A percentile compares a stretch with the other conserved stretches of the same genome.
Conservation (phyloP, 2,113 vertebrate genomes). For the Notiomystis cincta region DNA sequence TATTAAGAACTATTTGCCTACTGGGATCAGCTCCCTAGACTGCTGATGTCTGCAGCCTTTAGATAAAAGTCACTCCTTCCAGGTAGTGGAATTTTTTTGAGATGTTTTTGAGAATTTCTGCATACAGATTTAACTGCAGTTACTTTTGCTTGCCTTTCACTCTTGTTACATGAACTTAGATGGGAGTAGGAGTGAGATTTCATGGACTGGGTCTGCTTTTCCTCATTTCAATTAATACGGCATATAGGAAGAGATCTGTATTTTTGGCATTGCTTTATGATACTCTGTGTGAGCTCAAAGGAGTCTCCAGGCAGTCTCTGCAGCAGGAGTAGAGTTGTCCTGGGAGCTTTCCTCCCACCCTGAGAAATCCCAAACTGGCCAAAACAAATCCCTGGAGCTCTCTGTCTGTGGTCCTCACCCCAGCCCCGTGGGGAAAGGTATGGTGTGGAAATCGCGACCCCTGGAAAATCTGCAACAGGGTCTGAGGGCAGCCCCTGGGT, state of each 20-base stretch:
- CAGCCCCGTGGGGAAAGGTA: not conserved
- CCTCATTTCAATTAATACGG: not conserved
- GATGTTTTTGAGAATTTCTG: not conserved
- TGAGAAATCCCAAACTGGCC: not conserved
- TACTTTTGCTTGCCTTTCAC: not conserved
- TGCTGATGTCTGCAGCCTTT: not conserved
- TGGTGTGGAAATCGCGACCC: accelerated
- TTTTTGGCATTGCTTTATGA: not conserved
- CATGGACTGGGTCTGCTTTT: not conserved
- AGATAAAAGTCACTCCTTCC: not conserved
- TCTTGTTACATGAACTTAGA: not conserved
- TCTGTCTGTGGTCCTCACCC: not conserved
- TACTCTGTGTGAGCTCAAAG: not conserved
- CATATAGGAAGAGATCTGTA: not conserved
- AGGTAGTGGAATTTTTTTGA: not conserved
- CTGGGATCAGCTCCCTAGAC: not conserved
- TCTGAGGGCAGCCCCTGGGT: not conserved
- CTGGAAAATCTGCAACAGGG: not conserved
- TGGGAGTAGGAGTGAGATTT: not conserved
- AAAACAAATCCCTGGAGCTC: not conserved
- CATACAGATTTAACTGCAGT: not conserved
- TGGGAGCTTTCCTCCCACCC: not conserved
- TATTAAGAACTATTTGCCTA: not conserved
- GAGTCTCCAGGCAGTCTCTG: not conserved
- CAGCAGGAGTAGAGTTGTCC: not conserved